Conservation (phyloP, 92 coral and sea anemone species). For the Montipora capitata region DNA sequence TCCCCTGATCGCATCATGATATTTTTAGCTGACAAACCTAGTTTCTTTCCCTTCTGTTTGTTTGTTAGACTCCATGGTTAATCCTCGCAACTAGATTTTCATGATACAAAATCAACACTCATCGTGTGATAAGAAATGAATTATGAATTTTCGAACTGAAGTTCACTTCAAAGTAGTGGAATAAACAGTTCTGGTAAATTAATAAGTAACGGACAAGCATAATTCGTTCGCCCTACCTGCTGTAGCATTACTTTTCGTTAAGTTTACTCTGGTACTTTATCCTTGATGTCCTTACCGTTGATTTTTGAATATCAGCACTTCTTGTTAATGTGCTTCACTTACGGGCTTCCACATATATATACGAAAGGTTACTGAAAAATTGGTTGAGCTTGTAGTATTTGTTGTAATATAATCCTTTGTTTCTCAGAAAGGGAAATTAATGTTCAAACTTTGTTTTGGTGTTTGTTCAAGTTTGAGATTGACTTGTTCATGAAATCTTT, state of each 20-base stretch:
- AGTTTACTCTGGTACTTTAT: no score
- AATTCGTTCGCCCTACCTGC: neutral
- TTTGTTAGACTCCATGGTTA: constrained; percentile 5
- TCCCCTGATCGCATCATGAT: neutral
- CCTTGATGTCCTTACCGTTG: no score
- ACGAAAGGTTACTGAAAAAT: neutral
- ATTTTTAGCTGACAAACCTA: neutral
- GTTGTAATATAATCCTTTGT: neutral
- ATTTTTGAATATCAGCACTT: neutral
- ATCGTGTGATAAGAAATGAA: neutral
- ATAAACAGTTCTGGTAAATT: neutral
- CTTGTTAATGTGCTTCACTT: no score
- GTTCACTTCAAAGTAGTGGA: neutral
- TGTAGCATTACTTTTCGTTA: no score
- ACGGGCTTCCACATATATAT: neutral
- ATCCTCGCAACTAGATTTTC: constrained; percentile 10
- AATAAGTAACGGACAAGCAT: neutral
- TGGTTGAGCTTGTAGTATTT: neutral
- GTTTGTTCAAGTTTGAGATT: neutral
- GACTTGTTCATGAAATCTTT: neutral
- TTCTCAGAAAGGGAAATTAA: no score
- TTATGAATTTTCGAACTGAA: neutral
- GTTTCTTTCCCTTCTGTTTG: constrained; percentile 15
- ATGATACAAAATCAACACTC: neutral
- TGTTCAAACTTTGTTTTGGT: neutral